These are phyloP conservation scores for Prochilodus magdalenae DNA, from an alignment of 2,113 vertebrate genomes.

Conservation along the genomic window DNA sequence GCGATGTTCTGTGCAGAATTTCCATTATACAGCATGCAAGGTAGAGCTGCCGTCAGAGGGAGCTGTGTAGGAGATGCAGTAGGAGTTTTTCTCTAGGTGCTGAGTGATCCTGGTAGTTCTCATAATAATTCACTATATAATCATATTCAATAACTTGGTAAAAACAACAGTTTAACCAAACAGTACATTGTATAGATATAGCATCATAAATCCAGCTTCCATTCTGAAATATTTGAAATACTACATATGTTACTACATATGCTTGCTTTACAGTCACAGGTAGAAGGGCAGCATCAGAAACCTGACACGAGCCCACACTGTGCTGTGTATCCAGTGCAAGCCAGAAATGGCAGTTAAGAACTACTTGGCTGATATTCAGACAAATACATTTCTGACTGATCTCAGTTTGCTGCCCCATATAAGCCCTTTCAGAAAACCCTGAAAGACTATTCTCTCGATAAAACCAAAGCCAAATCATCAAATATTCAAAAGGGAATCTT, in stretches of 20 bases:
- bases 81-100: not conserved
- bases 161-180: no score
- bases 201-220: no score
- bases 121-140: no score
- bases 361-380: not conserved
- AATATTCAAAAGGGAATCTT: constrained; percentile 69
- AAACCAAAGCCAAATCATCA: constrained; percentile 65
- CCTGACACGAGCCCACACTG: not conserved
- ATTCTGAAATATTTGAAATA: no score
- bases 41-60: constrained; percentile 64
- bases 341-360: not conserved
- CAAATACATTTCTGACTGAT: constrained; percentile 7
- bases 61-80: constrained; percentile 53
- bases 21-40: not conserved
- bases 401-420: constrained; percentile 41
- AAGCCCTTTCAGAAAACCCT: constrained; percentile 33
- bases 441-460: constrained; percentile 46
- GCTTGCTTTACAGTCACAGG: not conserved
- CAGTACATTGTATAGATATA: no score
- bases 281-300: not conserved
- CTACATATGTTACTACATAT: no score
- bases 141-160: no score
- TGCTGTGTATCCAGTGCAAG: not conserved
- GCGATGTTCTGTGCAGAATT: not conserved
- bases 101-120: no score